Conservation (phyloP, 1,140 invertebrate genomes). For the Leptinotarsa lineolata region DNA sequence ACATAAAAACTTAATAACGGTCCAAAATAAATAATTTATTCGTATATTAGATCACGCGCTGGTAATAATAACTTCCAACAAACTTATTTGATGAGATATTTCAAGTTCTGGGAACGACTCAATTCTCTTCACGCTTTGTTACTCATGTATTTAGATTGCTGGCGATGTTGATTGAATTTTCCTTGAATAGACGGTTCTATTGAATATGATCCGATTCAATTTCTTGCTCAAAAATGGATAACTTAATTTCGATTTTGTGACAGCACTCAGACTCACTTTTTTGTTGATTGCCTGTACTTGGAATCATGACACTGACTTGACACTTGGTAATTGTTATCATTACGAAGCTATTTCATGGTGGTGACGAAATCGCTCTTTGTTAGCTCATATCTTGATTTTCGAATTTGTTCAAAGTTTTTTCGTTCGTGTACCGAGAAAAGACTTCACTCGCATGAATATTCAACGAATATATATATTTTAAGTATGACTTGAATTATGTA, state of each 20-base stretch:
- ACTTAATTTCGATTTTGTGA: background rate
- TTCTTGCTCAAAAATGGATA: background rate
- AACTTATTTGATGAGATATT: slow-evolving; percentile 25
- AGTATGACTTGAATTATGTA: too few species aligned
- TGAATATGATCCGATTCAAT: background rate
- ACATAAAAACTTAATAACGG: slow-evolving; percentile 13
- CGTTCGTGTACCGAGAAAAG: too few species aligned
- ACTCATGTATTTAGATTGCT: slow-evolving; percentile 7
- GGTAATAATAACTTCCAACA: slow-evolving; percentile 14
- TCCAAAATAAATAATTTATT: slow-evolving; percentile 22
- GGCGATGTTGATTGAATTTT: slow-evolving; percentile 11
- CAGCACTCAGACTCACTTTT: background rate
- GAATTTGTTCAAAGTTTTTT: too few species aligned
- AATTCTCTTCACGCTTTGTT: slow-evolving; percentile 19
- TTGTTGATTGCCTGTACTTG: background rate
- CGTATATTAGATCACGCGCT: slow-evolving; percentile 22
- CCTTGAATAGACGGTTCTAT: background rate
- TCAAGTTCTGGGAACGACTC: slow-evolving; percentile 19
- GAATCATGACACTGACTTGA: too few species aligned
- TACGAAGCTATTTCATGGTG: too few species aligned
- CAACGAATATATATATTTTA: too few species aligned
- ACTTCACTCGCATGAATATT: too few species aligned
- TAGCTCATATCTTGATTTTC: too few species aligned
- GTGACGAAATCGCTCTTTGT: too few species aligned
- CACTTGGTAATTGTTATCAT: too few species aligned